Conservation (phyloP, 2,888 invertebrate species). For the Dynastes tityus region DNA sequence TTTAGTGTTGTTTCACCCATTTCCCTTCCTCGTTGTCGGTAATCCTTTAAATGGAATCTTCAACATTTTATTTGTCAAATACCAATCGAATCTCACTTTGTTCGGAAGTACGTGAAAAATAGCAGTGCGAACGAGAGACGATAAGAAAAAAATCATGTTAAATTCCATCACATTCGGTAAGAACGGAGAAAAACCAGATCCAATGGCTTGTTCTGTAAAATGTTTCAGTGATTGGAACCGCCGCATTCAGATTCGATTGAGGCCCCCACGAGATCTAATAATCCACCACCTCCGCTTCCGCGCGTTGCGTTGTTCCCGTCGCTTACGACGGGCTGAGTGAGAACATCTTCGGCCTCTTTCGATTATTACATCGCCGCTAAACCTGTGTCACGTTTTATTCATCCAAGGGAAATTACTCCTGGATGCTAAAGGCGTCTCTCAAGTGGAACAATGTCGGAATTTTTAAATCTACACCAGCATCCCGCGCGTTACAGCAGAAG, state of each 20-base stretch:
- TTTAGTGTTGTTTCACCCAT: too few relatives aligned
- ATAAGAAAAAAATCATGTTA: conserved; percentile 37
- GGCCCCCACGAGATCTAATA: conserved; percentile 54
- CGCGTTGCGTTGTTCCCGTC: background rate
- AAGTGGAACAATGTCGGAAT: conserved; percentile 50
- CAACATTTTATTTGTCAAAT: conserved; percentile 16
- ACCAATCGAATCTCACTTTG: conserved; percentile 26
- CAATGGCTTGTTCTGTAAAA: conserved; percentile 52
- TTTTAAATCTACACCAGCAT: conserved; percentile 47
- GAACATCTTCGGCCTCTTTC: conserved; percentile 45
- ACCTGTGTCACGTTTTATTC: conserved; percentile 56
- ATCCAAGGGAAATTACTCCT: conserved; percentile 56
- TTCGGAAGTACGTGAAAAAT: conserved; percentile 28
- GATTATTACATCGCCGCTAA: conserved; percentile 52
- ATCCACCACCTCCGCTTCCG: conserved; percentile 34
- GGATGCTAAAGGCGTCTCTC: conserved; percentile 51
- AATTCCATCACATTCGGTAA: conserved; percentile 37
- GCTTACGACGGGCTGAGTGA: conserved; percentile 15
- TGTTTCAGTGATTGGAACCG: conserved; percentile 55
- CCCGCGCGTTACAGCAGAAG: conserved; percentile 14
- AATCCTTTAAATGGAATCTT: conserved; percentile 10
- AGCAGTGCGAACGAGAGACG: conserved; percentile 6
- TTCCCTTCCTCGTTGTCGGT: background rate
- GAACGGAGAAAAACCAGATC: conserved; percentile 40
- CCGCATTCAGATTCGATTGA: conserved; percentile 55